phyloP scores from a whole-genome alignment of 2,888 invertebrate species.

The Amphipyra berbera region DNA sequence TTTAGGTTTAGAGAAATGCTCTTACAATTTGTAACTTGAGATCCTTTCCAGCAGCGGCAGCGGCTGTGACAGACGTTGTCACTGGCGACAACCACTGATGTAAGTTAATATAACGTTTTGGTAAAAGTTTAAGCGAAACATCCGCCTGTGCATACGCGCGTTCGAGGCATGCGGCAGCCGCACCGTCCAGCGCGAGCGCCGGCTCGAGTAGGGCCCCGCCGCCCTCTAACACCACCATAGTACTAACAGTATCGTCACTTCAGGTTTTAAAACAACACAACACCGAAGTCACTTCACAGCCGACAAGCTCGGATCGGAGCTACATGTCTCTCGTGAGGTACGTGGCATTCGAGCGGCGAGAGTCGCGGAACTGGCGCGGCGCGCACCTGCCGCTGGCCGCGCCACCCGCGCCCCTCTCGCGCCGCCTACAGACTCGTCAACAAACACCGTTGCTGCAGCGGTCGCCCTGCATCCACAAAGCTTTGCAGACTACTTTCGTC shows the following conservation, averaged over 20 bases:
- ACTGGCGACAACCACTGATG: conserved; percentile 97
- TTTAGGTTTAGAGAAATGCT: conserved; percentile 16
- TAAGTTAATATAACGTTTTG: conserved; percentile 96
- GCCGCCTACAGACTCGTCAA: conserved; percentile 82
- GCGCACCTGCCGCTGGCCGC: conserved; percentile 77
- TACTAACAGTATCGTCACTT: conserved; percentile 69
- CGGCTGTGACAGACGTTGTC: conserved; percentile 88
- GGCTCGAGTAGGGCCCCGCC: conserved; percentile 87
- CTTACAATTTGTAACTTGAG: conserved; percentile 94
- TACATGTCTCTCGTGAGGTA: conserved; percentile 80
- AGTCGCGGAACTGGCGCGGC: conserved; percentile 85
- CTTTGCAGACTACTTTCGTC: conserved; percentile 78
- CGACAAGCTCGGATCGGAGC: conserved; percentile 72
- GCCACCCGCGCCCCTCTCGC: conserved; percentile 73
- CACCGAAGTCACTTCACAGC: conserved; percentile 76
- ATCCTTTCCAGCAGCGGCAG: conserved; percentile 92
- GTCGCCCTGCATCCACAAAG: conserved; percentile 81
- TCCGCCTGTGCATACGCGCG: conserved; percentile 94
- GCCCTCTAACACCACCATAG: conserved; percentile 88
- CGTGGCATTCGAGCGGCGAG: conserved; percentile 80
- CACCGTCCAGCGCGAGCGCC: conserved; percentile 93
- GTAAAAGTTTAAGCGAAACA: conserved; percentile 96
- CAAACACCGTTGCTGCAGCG: conserved; percentile 87
- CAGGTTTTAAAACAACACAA: conserved; percentile 69
- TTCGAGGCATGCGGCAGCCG: conserved; percentile 92